These are phyloP conservation scores for Rhynchonycteris naso DNA, from an alignment of 2,797 vertebrate species.

Conservation along the genomic window DNA sequence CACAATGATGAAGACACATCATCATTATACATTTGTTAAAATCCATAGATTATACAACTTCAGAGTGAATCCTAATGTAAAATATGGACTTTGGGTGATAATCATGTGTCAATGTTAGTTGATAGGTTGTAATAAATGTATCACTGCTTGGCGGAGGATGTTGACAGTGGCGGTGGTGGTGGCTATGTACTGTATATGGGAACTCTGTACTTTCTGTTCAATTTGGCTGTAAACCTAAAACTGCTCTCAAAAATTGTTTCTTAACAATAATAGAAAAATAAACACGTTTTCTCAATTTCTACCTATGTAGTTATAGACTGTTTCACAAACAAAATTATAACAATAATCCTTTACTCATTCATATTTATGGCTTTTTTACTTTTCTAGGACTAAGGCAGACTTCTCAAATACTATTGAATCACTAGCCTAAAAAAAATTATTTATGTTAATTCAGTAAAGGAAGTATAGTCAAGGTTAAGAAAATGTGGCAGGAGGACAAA, in stretches of 20 bases:
- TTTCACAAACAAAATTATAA: slow-evolving; percentile 40
- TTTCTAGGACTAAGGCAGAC: neutral
- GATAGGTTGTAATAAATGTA: neutral
- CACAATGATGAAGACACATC: neutral
- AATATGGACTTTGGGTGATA: neutral
- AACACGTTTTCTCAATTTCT: neutral
- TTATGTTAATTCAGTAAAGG: neutral
- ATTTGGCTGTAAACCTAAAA: neutral
- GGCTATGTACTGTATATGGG: neutral
- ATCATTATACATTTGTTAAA: neutral
- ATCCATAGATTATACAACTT: neutral
- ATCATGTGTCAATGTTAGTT: neutral
- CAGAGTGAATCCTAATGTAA: neutral
- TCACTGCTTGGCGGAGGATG: neutral
- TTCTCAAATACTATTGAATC: neutral
- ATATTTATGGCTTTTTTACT: neutral
- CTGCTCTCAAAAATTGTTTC: neutral
- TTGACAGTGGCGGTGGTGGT: neutral
- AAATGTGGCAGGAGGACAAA: neutral
- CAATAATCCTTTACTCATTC: neutral
- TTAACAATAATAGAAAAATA: neutral
- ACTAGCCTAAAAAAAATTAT: neutral
- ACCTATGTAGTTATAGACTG: neutral
- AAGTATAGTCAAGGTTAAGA: neutral
- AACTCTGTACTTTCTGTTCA: neutral